A percentile compares a stretch with the other conserved stretches of the same genome.
phyloP scores from a whole-genome alignment of 2,888 invertebrate genomes.

The Coecobrya sp. region DNA sequence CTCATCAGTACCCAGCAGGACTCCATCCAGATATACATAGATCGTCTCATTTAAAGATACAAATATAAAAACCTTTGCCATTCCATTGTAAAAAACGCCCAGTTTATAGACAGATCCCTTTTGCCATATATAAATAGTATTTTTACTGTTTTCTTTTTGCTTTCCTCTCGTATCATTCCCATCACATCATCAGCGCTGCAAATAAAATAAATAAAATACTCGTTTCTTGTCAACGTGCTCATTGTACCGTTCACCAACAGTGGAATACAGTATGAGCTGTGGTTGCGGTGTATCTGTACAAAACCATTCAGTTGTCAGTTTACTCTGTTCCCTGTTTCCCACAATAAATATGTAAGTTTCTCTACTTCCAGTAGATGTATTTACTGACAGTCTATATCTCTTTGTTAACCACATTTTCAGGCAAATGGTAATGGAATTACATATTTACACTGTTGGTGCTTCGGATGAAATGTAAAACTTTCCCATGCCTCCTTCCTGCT shows the following conservation, averaged over 20 bases:
- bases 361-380: not conserved
- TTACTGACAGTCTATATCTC: not conserved
- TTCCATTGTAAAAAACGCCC: not conserved
- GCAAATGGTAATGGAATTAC: slow-evolving; percentile 33
- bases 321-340: not conserved
- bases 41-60: not conserved
- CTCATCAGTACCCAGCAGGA: slow-evolving; percentile 27
- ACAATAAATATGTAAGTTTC: not conserved
- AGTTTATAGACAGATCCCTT: slow-evolving; percentile 7
- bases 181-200: slow-evolving; percentile 43
- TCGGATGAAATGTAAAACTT: slow-evolving; percentile 14
- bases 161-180: slow-evolving; percentile 46
- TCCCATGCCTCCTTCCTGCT: slow-evolving; percentile 7
- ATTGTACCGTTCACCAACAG: slow-evolving; percentile 20
- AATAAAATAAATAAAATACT: slow-evolving; percentile 29
- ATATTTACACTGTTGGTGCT: slow-evolving; percentile 36
- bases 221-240: slow-evolving; percentile 50
- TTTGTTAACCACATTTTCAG: slow-evolving; percentile 31
- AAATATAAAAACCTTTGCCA: not conserved
- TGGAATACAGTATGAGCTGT: not conserved
- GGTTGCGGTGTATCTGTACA: not conserved
- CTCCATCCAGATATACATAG: not conserved
- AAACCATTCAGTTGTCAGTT: slow-evolving; percentile 37
- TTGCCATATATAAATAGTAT: slow-evolving; percentile 9
- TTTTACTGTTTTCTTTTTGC: slow-evolving; percentile 29